These are phyloP conservation scores for Bolborhynchus lineola DNA, from an alignment of 2,113 vertebrate species.

Conservation along the genomic window DNA sequence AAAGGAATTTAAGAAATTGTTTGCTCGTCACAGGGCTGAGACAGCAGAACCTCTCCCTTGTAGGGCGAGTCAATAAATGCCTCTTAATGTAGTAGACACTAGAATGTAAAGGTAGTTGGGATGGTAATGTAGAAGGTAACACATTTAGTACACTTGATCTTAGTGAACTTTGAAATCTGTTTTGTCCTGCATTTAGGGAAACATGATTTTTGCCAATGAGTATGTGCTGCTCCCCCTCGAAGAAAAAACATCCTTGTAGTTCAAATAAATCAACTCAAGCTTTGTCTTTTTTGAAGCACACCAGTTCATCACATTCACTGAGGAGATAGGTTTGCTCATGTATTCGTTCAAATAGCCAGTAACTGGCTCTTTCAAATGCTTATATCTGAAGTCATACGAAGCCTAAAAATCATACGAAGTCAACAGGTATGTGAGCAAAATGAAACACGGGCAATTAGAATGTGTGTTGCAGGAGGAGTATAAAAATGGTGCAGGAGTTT, in stretches of 20 bases:
- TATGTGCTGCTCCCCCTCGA: neutral
- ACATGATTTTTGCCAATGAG: neutral
- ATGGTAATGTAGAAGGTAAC: neutral
- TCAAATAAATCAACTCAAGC: neutral
- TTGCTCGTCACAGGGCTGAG: neutral
- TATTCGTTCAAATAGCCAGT: neutral
- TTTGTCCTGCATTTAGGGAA: neutral
- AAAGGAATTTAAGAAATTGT: neutral
- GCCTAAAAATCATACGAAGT: neutral
- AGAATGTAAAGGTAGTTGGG: neutral
- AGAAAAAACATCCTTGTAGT: neutral
- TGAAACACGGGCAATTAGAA: neutral
- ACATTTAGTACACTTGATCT: neutral
- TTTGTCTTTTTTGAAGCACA: neutral
- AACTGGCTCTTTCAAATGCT: neutral
- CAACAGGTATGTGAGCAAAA: neutral
- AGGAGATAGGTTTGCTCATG: neutral
- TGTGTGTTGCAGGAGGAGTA: neutral
- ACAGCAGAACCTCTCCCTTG: neutral
- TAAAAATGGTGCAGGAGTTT: neutral
- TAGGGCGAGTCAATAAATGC: neutral
- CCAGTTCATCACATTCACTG: neutral
- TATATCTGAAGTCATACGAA: neutral
- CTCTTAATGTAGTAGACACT: neutral
- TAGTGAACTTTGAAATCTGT: neutral